Evolutionary conservation across 2,797 vertebrate genomes (phyloP).

Genomic region (Enteromius paludinosus): DNA sequence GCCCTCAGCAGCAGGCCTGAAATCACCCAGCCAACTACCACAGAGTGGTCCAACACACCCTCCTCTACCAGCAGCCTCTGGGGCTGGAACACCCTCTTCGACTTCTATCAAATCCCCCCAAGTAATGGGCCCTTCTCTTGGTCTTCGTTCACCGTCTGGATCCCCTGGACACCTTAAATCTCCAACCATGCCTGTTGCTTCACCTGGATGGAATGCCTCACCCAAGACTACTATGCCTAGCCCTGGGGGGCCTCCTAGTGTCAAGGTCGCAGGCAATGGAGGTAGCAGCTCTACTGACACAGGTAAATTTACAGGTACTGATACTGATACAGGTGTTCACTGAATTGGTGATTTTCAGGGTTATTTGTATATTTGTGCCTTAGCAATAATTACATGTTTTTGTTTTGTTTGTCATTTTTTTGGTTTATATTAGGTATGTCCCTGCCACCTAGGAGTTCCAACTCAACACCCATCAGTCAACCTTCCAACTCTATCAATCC

Average conservation of each 20-base stretch:
- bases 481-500: slow-evolving; percentile 83
- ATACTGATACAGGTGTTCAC: not conserved
- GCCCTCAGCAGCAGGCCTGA: slow-evolving; percentile 89
- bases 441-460: slow-evolving; percentile 84
- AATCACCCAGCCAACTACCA: slow-evolving; percentile 90
- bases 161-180: slow-evolving; percentile 93
- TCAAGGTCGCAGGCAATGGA: slow-evolving; percentile 76
- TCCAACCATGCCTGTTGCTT: slow-evolving; percentile 88
- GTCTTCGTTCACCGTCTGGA: slow-evolving; percentile 87
- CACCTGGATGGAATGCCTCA: slow-evolving; percentile 89
- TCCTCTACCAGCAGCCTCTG: slow-evolving; percentile 72
- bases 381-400: not conserved
- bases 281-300: slow-evolving; percentile 83
- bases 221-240: slow-evolving; percentile 91
- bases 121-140: slow-evolving; percentile 87
- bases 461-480: slow-evolving; percentile 86
- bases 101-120: slow-evolving; percentile 89
- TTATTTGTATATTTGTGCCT: not conserved
- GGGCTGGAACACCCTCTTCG: slow-evolving; percentile 79
- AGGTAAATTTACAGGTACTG: slow-evolving; percentile 73
- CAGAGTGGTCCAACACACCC: slow-evolving; percentile 75
- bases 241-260: slow-evolving; percentile 82
- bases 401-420: slow-evolving; percentile 6
- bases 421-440: slow-evolving; percentile 72
- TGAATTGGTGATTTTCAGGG: not conserved